phyloP scores from a whole-genome alignment of 53 echinoderm and acorn worm genomes.

The Patiria pectinifera region DNA sequence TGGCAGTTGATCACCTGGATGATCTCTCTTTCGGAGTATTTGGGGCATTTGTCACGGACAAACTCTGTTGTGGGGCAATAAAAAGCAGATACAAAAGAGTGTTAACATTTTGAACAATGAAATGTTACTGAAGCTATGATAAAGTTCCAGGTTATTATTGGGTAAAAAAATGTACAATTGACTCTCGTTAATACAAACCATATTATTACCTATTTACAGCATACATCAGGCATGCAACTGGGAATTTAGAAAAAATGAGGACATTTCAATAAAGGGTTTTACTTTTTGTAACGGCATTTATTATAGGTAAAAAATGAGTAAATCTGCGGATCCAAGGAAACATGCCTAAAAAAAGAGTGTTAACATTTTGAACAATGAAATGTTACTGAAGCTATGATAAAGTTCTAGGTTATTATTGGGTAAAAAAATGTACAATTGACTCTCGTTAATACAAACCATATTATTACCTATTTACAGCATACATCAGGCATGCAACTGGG shows the following conservation, averaged over 20 bases:
- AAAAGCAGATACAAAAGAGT: not conserved
- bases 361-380: not conserved
- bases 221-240: not conserved
- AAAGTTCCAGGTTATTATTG: not conserved
- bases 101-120: not conserved
- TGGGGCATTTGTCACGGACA: not conserved
- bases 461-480: not conserved
- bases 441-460: not conserved
- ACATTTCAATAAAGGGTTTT: no score
- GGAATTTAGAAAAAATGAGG: no score
- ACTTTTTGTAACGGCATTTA: no score
- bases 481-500: not conserved
- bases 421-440: not conserved
- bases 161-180: not conserved
- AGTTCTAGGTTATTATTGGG: not conserved
- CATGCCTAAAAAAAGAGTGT: not conserved
- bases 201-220: not conserved
- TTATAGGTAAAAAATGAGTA: no score
- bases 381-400: not conserved
- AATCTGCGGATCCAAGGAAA: no score
- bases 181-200: not conserved
- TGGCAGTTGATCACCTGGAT: slow-evolving; percentile 35
- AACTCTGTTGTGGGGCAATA: slow-evolving; percentile 7
- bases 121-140: not conserved
- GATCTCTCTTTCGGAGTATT: slow-evolving; percentile 25